Conservation (phyloP, 2,797 vertebrate genomes). For the Oreochromis mossambicus region DNA sequence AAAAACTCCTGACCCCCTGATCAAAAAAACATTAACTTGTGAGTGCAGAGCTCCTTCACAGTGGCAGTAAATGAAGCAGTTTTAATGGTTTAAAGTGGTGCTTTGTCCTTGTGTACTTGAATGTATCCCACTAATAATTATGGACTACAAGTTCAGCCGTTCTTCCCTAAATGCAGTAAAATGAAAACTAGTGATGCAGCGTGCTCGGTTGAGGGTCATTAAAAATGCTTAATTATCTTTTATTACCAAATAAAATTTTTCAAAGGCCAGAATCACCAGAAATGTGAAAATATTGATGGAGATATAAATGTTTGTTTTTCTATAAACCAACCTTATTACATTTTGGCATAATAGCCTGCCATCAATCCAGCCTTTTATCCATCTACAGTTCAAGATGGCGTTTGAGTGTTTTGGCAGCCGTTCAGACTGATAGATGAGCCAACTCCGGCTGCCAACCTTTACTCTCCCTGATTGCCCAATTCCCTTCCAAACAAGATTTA, state of each 20-base stretch:
- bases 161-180: not conserved
- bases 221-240: not conserved
- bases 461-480: not conserved
- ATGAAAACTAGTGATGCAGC: not conserved
- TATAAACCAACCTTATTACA: not conserved
- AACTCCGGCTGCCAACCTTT: not conserved
- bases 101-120: not conserved
- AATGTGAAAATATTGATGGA: not conserved
- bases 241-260: fast-evolving
- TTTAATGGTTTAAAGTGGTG: not conserved
- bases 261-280: not conserved
- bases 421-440: slow-evolving; percentile 30
- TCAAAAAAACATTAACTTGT: not conserved
- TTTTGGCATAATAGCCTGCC: not conserved
- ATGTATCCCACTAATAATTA: not conserved
- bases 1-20: not conserved
- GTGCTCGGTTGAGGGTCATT: not conserved
- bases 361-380: not conserved
- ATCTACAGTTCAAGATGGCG: slow-evolving; percentile 2
- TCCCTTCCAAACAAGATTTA: slow-evolving; percentile 12
- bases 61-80: not conserved
- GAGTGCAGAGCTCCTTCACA: not conserved
- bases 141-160: not conserved
- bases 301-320: not conserved
- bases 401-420: slow-evolving; percentile 28